Evolutionary conservation across 2,113 vertebrate species (phyloP).

Genomic region (Buteo buteo): DNA sequence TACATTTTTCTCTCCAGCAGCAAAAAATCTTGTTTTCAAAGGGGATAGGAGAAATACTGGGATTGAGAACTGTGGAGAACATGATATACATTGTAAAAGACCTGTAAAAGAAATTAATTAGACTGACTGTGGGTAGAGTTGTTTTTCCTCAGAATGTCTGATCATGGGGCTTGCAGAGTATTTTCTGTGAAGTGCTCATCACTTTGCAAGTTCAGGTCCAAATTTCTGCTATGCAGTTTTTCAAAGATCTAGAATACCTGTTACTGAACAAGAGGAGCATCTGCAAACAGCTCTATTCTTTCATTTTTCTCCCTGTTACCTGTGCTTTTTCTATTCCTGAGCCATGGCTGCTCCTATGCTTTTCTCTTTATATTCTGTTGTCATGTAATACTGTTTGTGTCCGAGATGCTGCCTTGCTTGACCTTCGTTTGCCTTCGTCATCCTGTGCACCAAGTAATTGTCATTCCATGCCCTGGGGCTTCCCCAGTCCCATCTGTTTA

Average conservation of each 20-base stretch:
- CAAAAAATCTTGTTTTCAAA: conserved; percentile 26
- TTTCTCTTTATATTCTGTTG: not conserved
- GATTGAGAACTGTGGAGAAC: not conserved
- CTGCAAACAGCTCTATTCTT: not conserved
- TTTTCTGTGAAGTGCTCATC: not conserved
- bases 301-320: not conserved
- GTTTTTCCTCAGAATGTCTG: not conserved
- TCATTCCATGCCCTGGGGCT: not conserved
- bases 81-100: not conserved
- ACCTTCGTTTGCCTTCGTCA: conserved; percentile 26
- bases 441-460: not conserved
- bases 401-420: not conserved
- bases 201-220: not conserved
- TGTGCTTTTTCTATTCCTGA: not conserved
- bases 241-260: not conserved
- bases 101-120: conserved; percentile 30
- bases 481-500: not conserved
- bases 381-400: not conserved
- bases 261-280: not conserved
- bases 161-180: not conserved
- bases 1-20: not conserved
- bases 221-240: not conserved
- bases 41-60: not conserved
- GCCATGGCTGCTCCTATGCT: not conserved
- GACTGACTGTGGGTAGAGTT: not conserved